Evolutionary conservation across 2,797 vertebrate species (phyloP).

Genomic region (Myotis daubentonii): DNA sequence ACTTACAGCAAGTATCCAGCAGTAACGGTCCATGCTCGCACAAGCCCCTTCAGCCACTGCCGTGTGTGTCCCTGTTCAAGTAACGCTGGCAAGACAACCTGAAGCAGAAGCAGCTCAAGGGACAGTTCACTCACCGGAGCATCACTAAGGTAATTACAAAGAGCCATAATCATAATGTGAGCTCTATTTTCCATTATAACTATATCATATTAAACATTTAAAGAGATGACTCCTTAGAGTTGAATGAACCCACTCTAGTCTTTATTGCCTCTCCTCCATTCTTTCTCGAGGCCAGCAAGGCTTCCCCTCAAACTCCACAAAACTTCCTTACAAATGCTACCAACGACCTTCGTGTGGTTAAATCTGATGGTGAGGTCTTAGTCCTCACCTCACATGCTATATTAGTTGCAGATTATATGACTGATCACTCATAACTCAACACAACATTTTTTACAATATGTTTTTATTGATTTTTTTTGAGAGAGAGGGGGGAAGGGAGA

Average conservation of each 20-base stretch:
- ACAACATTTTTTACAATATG: not conserved
- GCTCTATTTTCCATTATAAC: not conserved
- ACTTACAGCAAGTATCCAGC: slow-evolving; percentile 96
- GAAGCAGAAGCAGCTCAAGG: slow-evolving; percentile 92
- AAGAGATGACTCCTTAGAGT: not conserved
- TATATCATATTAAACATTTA: not conserved
- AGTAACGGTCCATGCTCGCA: slow-evolving; percentile 96
- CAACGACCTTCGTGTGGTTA: not conserved
- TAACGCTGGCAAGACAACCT: slow-evolving; percentile 95
- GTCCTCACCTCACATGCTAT: not conserved
- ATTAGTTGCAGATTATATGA: not conserved
- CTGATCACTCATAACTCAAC: not conserved
- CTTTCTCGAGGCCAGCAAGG: not conserved
- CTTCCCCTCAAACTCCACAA: not conserved
- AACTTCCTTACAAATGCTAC: not conserved
- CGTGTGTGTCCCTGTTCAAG: slow-evolving; percentile 95
- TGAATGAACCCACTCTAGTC: not conserved
- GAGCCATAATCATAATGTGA: not conserved
- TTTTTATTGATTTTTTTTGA: not conserved
- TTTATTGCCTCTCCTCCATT: not conserved
- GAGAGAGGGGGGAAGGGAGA: not conserved
- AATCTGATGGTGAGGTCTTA: not conserved
- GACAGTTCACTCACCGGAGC: slow-evolving; percentile 93
- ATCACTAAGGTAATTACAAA: slow-evolving; percentile 85
- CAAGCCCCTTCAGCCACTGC: slow-evolving; percentile 97